Evolutionary conservation across 2,797 vertebrate genomes (phyloP), one percentile per base, ranked within the genome.

Genomic region (Psittacula derbiana): DNA sequence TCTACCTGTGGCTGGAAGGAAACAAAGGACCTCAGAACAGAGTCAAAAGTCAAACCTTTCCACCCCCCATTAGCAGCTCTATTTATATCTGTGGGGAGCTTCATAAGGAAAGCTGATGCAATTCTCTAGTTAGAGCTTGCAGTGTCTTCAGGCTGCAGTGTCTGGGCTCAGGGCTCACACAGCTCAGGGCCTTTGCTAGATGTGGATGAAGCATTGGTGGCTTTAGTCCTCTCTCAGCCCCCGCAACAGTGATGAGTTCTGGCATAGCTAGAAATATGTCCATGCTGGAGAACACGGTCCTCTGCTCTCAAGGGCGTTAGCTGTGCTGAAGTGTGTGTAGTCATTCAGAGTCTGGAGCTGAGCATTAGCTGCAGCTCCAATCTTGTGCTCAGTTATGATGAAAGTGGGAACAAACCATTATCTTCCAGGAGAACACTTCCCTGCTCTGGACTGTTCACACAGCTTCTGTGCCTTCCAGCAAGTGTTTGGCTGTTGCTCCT

Each of bases 71-170:
- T 55, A 74, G 61, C 61, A 44, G 20, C 36, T 87, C 81, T 96
- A 85, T 95, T 94, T 90, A 76, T 96, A 64, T 61, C 71, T 7
- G 7, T 44, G 38, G 73, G 86, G 93, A 95, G 83, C 93, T 72
- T 47, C 28, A 3, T 60, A 80, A 91, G 92, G 85, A 92, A 80
- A 76, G 75, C 75, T 80, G 91, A 85, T 89, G 71, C 36, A 19
- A 50, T 74, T 86, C 66, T 70, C 80, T 36, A 3, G 53, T 18
- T 62, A 79, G n/a, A 70, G 88, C 62, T 19, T 19, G 78, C 64
- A 11, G n/a, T 40, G 82, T 16, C 75, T 82, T 44, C 81, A 36
- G 27, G 1, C 6, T 3, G 24, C 66, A 38, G 1, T 28, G 13
- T 18, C 2, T 33, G 47, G 81, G 55, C 61, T 58, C 40, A 28